phyloP scores from a whole-genome alignment of 2,113 vertebrate genomes.

The Takifugu flavidus region DNA sequence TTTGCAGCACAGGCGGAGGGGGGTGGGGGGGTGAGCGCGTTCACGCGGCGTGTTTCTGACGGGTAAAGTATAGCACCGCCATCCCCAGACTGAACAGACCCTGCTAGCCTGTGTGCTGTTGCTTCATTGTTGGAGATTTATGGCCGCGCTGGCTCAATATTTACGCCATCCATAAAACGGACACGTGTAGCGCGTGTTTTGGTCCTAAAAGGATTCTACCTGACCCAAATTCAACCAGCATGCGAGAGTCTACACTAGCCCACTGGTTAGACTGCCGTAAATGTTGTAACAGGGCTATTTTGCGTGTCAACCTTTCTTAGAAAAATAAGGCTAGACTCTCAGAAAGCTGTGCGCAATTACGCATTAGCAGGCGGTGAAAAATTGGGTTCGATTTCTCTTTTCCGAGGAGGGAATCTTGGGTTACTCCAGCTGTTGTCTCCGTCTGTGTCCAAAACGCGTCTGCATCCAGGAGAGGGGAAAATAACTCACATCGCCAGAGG shows the following conservation, averaged over 20 bases:
- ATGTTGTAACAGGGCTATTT: background rate
- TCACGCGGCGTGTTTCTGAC: constrained; percentile 32
- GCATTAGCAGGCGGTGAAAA: constrained; percentile 8
- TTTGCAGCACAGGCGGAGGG: constrained; percentile 20
- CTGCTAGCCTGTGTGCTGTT: constrained; percentile 27
- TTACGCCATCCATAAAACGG: constrained; percentile 19
- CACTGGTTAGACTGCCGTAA: background rate
- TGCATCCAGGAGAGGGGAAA: constrained; percentile 23
- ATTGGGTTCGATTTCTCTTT: constrained; percentile 21
- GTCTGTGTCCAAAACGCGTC: constrained; percentile 21
- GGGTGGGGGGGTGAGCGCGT: constrained; percentile 35
- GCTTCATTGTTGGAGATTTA: constrained; percentile 36
- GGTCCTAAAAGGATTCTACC: constrained; percentile 1
- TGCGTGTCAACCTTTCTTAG: no score
- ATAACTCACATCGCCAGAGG: background rate
- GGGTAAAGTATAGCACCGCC: constrained; percentile 37
- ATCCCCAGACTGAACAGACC: constrained; percentile 42
- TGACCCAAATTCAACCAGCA: background rate
- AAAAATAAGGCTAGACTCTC: background rate
- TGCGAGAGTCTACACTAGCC: background rate
- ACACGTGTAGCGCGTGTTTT: constrained; percentile 1
- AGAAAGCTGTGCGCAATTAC: constrained; percentile 20
- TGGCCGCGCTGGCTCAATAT: constrained; percentile 31
- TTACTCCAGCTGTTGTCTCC: constrained; percentile 14
- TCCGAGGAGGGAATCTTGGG: background rate